These are phyloP conservation scores for Beris morrisii DNA, from an alignment of 2,888 invertebrate species.

Conservation along the genomic window DNA sequence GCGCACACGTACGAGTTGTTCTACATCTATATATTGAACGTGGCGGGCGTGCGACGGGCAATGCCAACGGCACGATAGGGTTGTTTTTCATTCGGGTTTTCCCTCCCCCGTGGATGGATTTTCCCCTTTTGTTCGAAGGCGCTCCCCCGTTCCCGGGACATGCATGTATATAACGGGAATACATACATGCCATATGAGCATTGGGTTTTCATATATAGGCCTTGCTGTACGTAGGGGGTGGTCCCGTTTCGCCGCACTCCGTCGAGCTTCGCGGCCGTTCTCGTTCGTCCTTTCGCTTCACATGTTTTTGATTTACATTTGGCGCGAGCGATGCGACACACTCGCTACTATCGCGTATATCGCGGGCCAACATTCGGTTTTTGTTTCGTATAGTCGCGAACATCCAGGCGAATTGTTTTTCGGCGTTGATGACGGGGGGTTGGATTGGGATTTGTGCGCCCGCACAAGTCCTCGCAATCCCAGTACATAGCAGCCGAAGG, in stretches of 20 bases:
- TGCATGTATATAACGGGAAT: constrained; percentile 26
- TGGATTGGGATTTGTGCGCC: constrained; percentile 28
- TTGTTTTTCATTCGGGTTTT: constrained; percentile 26
- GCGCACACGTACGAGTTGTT: constrained; percentile 33
- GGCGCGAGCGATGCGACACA: constrained; percentile 26
- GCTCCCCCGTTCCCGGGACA: constrained; percentile 25
- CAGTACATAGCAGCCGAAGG: constrained; percentile 42
- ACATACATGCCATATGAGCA: constrained; percentile 33
- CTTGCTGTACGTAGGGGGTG: constrained; percentile 21
- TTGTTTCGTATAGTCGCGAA: no score
- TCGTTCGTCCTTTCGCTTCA: constrained; percentile 25
- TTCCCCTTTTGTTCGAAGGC: constrained; percentile 29
- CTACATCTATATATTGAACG: constrained; percentile 3
- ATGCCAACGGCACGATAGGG: constrained; percentile 27
- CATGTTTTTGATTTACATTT: constrained; percentile 28
- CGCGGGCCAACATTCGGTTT: constrained; percentile 19
- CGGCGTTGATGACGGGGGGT: constrained; percentile 30
- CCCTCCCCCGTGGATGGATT: constrained; percentile 27
- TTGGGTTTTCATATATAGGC: constrained; percentile 20
- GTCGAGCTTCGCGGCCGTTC: constrained; percentile 3
- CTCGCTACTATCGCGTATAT: constrained; percentile 1
- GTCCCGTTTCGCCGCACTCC: not conserved
- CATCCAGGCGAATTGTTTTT: constrained; percentile 31
- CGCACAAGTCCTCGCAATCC: constrained; percentile 27
- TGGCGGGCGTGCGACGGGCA: no score